phyloP scores from a whole-genome alignment of 2,797 vertebrate species.

The Iguana delicatissima region DNA sequence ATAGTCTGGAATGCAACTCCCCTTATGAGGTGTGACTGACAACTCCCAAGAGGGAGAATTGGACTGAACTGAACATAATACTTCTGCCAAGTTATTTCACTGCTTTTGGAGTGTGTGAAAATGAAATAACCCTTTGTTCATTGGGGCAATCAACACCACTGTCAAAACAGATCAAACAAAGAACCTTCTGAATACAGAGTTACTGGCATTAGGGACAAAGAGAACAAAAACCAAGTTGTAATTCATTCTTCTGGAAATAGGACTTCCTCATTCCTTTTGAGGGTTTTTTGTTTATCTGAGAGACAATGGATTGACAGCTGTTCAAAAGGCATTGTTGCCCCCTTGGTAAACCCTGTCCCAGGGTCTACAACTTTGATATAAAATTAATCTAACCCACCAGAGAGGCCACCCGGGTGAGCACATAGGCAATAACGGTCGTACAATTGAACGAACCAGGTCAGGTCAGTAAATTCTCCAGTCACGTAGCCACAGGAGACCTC shows the following conservation, averaged over 20 bases:
- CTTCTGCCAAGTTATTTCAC: not conserved
- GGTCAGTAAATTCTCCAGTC: too few relatives aligned
- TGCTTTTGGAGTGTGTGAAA: not conserved
- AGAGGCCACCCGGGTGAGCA: too few relatives aligned
- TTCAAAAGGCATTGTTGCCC: not conserved
- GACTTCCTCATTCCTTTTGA: not conserved
- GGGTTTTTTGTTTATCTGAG: not conserved
- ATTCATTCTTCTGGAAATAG: not conserved
- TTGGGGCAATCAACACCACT: not conserved
- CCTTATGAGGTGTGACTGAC: too few relatives aligned
- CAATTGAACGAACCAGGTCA: too few relatives aligned
- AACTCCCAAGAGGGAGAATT: too few relatives aligned
- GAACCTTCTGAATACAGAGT: not conserved
- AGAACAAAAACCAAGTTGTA: not conserved
- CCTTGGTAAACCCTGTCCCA: too few relatives aligned
- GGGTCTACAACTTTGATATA: too few relatives aligned
- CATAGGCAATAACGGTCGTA: too few relatives aligned
- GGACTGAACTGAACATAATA: too few relatives aligned
- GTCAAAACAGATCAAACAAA: not conserved
- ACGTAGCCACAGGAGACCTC: too few relatives aligned
- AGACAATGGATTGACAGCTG: not conserved
- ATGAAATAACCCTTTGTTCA: not conserved
- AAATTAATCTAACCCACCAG: too few relatives aligned
- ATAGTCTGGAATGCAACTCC: too few relatives aligned
- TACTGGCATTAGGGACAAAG: not conserved